Evolutionary conservation across 2,113 vertebrate genomes (phyloP), one percentile per base, ranked within the genome.

Genomic region (Colossoma macropomum): DNA sequence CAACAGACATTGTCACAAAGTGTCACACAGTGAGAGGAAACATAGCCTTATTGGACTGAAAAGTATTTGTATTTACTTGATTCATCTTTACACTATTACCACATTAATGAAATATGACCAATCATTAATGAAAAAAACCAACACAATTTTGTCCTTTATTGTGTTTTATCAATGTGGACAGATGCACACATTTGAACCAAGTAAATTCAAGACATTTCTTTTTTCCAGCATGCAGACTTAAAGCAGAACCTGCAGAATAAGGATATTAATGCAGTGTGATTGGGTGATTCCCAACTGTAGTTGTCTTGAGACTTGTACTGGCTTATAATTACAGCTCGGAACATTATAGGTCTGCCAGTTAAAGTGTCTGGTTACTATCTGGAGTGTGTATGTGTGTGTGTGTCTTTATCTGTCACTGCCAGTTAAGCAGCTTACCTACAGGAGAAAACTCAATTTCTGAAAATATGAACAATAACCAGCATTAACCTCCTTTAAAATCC

Each of bases 321-420:
- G 38, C 73, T 84, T 72, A 65, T 34, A 38, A 65, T 78, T 70
- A 54, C 34, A 78, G 38, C 56, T 25, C 75, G 65, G 62, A 27
- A 77, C 54, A 73, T 63, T 73, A 38, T 63, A 78, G 69, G 74
- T 77, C 54, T 83, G 34, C 27, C 70, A 48, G 32, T 71, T 59
- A 71, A 72, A 70, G 25, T 62, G 68, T 62, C 54, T 77, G 81
- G 8, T 83, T 41, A 59, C 21, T 23, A n/a, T 48, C 34, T 60
- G 54, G 72, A 21, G 13, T 12, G 3, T 23, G 41, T 32, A 23
- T n/a, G n/a, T n/a, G 38, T 82, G 3, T 65, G 38, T 41, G 32
- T 32, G 19, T 16, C 60, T 25, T 32, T 15, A 69, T 62, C 59
- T 32, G 56, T 75, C 48, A 76, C 6, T 69, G 63, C 19, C 62